Conservation (phyloP, 2,113 vertebrate species). For the Xenus cinereus region DNA sequence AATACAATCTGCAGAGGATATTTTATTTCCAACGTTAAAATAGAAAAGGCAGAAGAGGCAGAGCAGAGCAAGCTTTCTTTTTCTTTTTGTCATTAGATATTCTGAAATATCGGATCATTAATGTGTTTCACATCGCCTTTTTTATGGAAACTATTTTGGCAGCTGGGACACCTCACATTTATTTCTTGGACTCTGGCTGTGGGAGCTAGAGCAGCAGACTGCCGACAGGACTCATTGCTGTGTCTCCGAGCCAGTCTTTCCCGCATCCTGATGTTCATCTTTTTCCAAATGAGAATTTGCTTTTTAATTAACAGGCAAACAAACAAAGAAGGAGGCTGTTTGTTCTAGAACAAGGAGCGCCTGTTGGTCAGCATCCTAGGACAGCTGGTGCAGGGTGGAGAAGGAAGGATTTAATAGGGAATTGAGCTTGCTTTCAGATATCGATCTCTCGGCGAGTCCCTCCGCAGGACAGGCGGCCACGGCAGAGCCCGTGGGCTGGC, state of each 20-base stretch:
- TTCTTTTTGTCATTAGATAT: background rate
- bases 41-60: constrained; percentile 32
- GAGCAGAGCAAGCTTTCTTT: background rate
- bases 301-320: constrained; percentile 53
- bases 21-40: constrained; percentile 61
- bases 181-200: background rate
- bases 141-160: background rate
- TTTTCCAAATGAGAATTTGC: constrained; percentile 48
- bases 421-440: background rate
- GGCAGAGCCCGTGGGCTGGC: background rate
- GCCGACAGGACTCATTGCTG: background rate
- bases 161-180: background rate
- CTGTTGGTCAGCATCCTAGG: constrained; percentile 10
- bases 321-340: constrained; percentile 35
- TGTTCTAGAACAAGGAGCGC: constrained; percentile 12
- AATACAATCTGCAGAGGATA: constrained; percentile 50
- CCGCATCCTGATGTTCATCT: background rate
- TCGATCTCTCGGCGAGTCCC: background rate
- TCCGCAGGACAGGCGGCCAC: accelerated
- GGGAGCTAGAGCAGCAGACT: constrained; percentile 18
- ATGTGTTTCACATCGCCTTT: background rate
- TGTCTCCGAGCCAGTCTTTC: constrained; percentile 17
- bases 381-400: constrained; percentile 5
- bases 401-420: background rate
- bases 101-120: constrained; percentile 13